Percentiles rank a stretch among this genome's conserved stretches.
Conservation (phyloP, 2,113 vertebrate genomes). For the Neodontobutis hainanensis region DNA sequence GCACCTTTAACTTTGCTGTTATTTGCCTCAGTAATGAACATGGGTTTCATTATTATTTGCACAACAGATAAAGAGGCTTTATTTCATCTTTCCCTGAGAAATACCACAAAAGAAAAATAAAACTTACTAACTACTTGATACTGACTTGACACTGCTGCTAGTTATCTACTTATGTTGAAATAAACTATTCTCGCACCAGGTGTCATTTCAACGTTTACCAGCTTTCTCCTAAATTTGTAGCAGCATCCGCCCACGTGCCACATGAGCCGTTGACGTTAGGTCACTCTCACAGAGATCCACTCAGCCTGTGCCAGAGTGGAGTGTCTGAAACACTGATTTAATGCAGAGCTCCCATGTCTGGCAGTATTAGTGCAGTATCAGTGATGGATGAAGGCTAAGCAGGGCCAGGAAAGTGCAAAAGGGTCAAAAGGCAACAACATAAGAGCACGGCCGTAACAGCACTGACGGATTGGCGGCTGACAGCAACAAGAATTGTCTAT, state of each 20-base stretch:
- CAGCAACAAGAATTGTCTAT: slow-evolving; percentile 19
- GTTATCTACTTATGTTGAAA: too few species aligned
- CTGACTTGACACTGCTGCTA: too few species aligned
- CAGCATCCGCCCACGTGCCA: slow-evolving; percentile 8
- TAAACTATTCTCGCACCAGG: not conserved
- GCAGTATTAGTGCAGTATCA: slow-evolving; percentile 42
- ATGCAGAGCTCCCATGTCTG: slow-evolving; percentile 22
- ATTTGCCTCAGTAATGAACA: too few species aligned
- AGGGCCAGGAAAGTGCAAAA: slow-evolving; percentile 23
- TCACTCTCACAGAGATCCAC: slow-evolving; percentile 34
- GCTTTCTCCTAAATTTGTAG: slow-evolving; percentile 5
- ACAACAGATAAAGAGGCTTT: not conserved
- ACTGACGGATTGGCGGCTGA: slow-evolving; percentile 51
- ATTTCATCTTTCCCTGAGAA: too few species aligned
- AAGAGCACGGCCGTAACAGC: slow-evolving; percentile 18
- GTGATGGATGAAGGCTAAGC: slow-evolving; percentile 53
- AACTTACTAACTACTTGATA: too few species aligned
- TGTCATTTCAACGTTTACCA: not conserved
- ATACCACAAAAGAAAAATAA: too few species aligned
- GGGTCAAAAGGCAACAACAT: slow-evolving; percentile 46
- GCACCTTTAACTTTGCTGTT: too few species aligned
- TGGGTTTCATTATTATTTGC: not conserved
- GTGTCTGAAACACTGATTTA: slow-evolving; percentile 34
- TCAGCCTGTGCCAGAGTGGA: slow-evolving; percentile 30
- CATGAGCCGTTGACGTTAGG: slow-evolving; percentile 15